A percentile compares a stretch with the other conserved stretches of the same genome.
phyloP scores from a whole-genome alignment of 1,140 invertebrate species.

The Drosophila orosa region DNA sequence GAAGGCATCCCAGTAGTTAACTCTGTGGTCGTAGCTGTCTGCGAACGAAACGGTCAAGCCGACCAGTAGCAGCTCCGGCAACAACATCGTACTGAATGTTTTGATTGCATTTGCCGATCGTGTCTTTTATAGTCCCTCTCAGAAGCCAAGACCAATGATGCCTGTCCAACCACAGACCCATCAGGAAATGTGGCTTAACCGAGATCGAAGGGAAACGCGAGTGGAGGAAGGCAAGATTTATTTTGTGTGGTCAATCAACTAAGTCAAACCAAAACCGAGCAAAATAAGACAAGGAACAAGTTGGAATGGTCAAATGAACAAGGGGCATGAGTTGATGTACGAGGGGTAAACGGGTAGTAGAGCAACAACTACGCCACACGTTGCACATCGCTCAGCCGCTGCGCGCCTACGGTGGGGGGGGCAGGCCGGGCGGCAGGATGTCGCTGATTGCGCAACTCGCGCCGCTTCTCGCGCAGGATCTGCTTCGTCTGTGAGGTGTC shows the following conservation, averaged over 20 bases:
- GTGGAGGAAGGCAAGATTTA: slow-evolving; percentile 58
- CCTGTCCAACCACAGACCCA: slow-evolving; percentile 53
- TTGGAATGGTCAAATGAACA: slow-evolving; percentile 14
- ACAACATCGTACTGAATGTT: slow-evolving; percentile 34
- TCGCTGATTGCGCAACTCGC: slow-evolving; percentile 77
- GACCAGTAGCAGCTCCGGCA: slow-evolving; percentile 45
- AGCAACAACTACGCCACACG: slow-evolving; percentile 54
- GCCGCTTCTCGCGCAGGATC: slow-evolving; percentile 79
- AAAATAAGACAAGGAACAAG: slow-evolving; percentile 8
- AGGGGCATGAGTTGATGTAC: not conserved
- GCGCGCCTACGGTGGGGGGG: slow-evolving; percentile 63
- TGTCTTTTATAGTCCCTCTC: slow-evolving; percentile 34
- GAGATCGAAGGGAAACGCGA: slow-evolving; percentile 52
- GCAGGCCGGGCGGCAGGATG: slow-evolving; percentile 38
- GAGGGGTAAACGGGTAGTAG: not conserved
- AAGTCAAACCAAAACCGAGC: slow-evolving; percentile 54
- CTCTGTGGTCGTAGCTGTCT: slow-evolving; percentile 46
- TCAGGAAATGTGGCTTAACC: slow-evolving; percentile 51
- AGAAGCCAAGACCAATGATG: slow-evolving; percentile 41
- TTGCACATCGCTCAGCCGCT: slow-evolving; percentile 63
- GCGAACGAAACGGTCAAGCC: slow-evolving; percentile 15
- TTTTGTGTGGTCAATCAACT: slow-evolving; percentile 56
- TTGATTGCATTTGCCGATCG: not conserved
- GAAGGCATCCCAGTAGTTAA: slow-evolving; percentile 75
- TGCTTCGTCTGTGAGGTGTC: slow-evolving; percentile 82